Percentiles rank a stretch among this genome's conserved stretches.
Evolutionary conservation across 2,797 vertebrate species (phyloP).

Genomic region (Notolabrus celidotus): DNA sequence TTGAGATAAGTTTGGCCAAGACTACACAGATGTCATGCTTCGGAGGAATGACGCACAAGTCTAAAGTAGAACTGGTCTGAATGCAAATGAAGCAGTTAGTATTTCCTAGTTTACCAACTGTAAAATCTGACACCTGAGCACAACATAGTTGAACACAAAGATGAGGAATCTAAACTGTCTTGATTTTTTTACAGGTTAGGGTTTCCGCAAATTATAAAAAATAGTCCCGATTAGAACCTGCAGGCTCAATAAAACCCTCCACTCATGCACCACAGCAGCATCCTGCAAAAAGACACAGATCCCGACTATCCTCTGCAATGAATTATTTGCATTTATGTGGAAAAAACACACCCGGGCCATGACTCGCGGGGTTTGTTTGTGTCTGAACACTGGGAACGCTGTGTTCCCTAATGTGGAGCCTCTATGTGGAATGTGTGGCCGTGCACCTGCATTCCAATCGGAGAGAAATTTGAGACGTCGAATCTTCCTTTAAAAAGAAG

Average conservation of each 20-base stretch:
- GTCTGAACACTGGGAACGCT: slow-evolving; percentile 64
- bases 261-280: background rate
- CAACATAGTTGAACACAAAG: background rate
- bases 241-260: slow-evolving; percentile 16
- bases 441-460: slow-evolving; percentile 80
- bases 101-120: background rate
- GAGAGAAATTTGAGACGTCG: slow-evolving; percentile 23
- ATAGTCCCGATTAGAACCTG: no score
- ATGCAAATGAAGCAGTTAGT: slow-evolving; percentile 9
- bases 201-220: no score
- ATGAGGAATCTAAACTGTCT: no score
- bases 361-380: slow-evolving; percentile 37
- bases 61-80: background rate
- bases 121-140: background rate
- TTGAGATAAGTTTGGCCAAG: background rate
- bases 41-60: background rate
- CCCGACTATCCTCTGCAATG: slow-evolving; percentile 9
- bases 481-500: slow-evolving; percentile 31
- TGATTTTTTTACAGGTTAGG: no score
- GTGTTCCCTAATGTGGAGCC: slow-evolving; percentile 66
- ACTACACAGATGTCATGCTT: background rate
- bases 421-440: slow-evolving; percentile 61
- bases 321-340: slow-evolving; percentile 50
- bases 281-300: background rate
- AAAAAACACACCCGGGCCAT: slow-evolving; percentile 17